A percentile compares a stretch with the other conserved stretches of the same genome.
phyloP scores from a whole-genome alignment of 2,113 vertebrate genomes.

The Zootoca vivipara region DNA sequence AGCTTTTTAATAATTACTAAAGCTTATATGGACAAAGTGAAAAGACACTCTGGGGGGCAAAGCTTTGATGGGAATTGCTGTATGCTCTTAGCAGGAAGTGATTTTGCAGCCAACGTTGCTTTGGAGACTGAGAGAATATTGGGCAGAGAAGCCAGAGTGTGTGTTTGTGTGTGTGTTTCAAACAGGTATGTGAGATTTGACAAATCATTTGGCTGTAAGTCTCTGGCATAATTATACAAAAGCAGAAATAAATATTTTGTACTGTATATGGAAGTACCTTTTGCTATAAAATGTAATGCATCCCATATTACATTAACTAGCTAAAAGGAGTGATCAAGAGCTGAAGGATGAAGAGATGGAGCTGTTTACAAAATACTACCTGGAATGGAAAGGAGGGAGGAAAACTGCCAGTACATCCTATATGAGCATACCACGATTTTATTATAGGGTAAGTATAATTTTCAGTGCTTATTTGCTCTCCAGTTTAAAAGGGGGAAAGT shows the following conservation, averaged over 20 bases:
- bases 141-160: not conserved
- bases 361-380: slow-evolving; percentile 92
- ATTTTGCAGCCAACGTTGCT: not conserved
- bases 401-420: slow-evolving; percentile 79
- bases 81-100: not conserved
- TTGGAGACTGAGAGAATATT: not conserved
- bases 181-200: not conserved
- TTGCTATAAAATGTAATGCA: accelerated
- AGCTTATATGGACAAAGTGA: not conserved
- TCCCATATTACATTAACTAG: slow-evolving; percentile 71
- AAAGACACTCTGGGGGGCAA: not conserved
- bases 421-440: slow-evolving; percentile 91
- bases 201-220: not conserved
- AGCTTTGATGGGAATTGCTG: not conserved
- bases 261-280: not conserved
- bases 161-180: not conserved
- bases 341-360: slow-evolving; percentile 91
- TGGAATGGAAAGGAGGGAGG: slow-evolving; percentile 90
- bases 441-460: slow-evolving; percentile 87
- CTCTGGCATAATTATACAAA: not conserved
- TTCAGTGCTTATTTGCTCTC: accelerated
- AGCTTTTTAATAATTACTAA: not conserved
- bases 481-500: not conserved
- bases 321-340: slow-evolving; percentile 85
- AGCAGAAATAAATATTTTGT: not conserved